Conservation (phyloP, 2,797 vertebrate species). For the Botia almorhae region DNA sequence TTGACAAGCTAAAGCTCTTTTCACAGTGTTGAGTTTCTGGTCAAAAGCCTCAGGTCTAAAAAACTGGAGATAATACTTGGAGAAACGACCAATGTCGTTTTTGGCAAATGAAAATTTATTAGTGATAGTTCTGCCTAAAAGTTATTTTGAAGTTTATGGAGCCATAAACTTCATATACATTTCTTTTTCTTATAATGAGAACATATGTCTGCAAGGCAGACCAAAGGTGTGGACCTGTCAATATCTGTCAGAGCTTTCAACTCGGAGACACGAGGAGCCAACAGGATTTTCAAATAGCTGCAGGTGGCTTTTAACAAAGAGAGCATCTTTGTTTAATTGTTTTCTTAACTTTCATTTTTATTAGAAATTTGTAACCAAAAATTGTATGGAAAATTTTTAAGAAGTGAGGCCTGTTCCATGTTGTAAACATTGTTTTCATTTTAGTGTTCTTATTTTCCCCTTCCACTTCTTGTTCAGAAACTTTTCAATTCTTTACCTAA, state of each 20-base stretch:
- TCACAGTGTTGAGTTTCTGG: not conserved
- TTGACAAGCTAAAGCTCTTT: conserved; percentile 23
- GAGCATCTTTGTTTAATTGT: conserved; percentile 38
- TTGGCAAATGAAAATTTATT: conserved; percentile 4
- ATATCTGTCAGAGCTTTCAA: conserved; percentile 54
- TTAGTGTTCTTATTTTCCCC: conserved; percentile 19
- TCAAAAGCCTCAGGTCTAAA: conserved; percentile 5
- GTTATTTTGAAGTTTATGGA: conserved; percentile 30
- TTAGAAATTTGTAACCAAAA: conserved; percentile 51
- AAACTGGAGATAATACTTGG: conserved; percentile 29
- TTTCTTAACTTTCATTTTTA: conserved; percentile 50
- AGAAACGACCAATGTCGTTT: not conserved
- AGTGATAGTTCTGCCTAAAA: conserved; percentile 22
- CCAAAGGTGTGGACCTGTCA: conserved; percentile 35
- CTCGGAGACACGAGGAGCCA: conserved; percentile 56
- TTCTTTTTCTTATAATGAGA: conserved; percentile 30
- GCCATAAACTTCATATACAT: conserved; percentile 22
- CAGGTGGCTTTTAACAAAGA: conserved; percentile 48
- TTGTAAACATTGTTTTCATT: not conserved
- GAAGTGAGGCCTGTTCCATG: conserved; percentile 8
- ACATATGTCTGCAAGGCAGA: conserved; percentile 63
- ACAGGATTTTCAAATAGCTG: conserved; percentile 48
- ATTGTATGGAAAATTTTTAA: conserved; percentile 30
- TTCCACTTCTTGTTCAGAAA: conserved; percentile 8
- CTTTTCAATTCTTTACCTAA: conserved; percentile 14